phyloP scores from a whole-genome alignment of 2,113 vertebrate genomes.

The human region GRCh38 chr1:90691501-90692000 shows the following conservation, averaged over 20 bases:
- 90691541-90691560: conserved; percentile 84
- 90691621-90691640: conserved; percentile 87
- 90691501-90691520: conserved; percentile 82
- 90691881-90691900: conserved; percentile 82
- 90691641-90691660: conserved; percentile 90
- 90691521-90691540: conserved; percentile 78
- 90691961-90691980: conserved; percentile 92
- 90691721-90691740: conserved; percentile 95
- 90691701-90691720: conserved; percentile 93
- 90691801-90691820: conserved; percentile 91
- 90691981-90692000: conserved; percentile 81
- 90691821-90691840: conserved; percentile 92
- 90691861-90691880: conserved; percentile 89
- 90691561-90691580: conserved; percentile 80
- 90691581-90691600: not conserved
- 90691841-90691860: conserved; percentile 92
- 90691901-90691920: conserved; percentile 73
- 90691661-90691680: conserved; percentile 92
- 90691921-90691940: conserved; percentile 78
- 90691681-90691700: conserved; percentile 95
- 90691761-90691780: conserved; percentile 86
- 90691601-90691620: conserved; percentile 65
- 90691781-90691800: conserved; percentile 90
- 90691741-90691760: conserved; percentile 86
- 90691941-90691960: conserved; percentile 81